Evolutionary conservation across 2,797 vertebrate species (phyloP).

Genomic region (Scolopax rusticola): DNA sequence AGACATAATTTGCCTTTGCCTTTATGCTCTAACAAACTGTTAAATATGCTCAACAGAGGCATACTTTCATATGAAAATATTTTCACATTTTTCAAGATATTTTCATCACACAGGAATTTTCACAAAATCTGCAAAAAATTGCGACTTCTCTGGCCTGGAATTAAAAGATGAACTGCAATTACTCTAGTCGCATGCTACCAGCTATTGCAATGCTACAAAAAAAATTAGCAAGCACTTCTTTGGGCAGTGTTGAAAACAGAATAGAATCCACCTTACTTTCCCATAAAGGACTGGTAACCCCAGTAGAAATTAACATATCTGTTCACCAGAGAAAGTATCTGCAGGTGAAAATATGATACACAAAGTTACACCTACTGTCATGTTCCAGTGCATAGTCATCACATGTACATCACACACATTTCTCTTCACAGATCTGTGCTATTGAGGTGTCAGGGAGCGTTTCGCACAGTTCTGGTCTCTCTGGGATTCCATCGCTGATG

Average conservation of each 20-base stretch:
- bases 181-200: background rate
- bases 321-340: background rate
- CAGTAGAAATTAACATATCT: background rate
- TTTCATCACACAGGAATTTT: background rate
- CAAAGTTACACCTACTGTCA: background rate
- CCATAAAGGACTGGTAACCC: background rate
- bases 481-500: background rate
- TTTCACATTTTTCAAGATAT: background rate
- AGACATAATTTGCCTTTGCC: background rate
- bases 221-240: background rate
- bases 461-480: background rate
- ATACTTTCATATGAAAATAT: too few relatives aligned
- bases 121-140: background rate
- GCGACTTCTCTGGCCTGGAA: background rate
- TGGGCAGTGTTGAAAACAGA: background rate
- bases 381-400: background rate
- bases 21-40: background rate
- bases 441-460: background rate
- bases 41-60: background rate
- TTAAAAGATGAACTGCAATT: background rate
- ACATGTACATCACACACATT: background rate
- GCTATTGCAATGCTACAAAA: background rate
- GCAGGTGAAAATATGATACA: background rate
- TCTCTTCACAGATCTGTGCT: background rate
- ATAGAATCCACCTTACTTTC: background rate